Evolutionary conservation across 92 coral and sea anemone genomes (phyloP), one percentile per base, ranked within the genome.

Genomic region (Chrysogorgia sp.): DNA sequence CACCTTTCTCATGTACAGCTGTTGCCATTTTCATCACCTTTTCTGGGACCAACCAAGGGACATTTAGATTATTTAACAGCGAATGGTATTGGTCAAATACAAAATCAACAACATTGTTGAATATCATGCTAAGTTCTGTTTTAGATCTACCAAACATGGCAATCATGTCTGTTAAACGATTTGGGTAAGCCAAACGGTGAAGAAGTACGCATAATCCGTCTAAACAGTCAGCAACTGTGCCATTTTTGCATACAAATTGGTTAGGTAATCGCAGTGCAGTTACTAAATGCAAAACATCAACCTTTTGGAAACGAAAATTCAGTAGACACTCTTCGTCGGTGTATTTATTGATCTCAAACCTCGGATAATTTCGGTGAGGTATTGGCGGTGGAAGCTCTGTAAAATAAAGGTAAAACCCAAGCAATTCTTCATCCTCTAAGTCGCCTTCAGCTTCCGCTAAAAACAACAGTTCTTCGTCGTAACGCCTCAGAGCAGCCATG

Each of bases 101-200:
- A 20, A 60, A 60, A 25, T 60, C 67, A 60, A n/a, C 67, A 60
- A 60, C 67, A 60, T 60, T n/a, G 67, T 60, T 60, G 67, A 60
- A 25, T n/a, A 60, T 60, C n/a, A n/a, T n/a, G n/a, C n/a, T n/a
- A n/a, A n/a, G n/a, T n/a, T n/a, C n/a, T n/a, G n/a, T n/a, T n/a
- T 60, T 60, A 10, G 67, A 60, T 26, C 67, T 20, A 7, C 67
- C 67, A 60, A 60, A 60, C 67, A 60, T 20, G 7, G 7, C 9
- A 60, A 60, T 26, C 34, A 60, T 20, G 34, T 60, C 67, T 6
- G 67, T 60, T 60, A 60, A 60, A 20, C 67, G 67, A 60, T 60
- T 60, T 20, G 67, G 67, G 34, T 60, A 60, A 20, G 67, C 67
- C n/a, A 25, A n/a, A 60, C 30, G 67, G 23, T 40, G 67, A 6